Evolutionary conservation across 2,797 vertebrate species (phyloP).

Genomic region (Scleropages formosus): DNA sequence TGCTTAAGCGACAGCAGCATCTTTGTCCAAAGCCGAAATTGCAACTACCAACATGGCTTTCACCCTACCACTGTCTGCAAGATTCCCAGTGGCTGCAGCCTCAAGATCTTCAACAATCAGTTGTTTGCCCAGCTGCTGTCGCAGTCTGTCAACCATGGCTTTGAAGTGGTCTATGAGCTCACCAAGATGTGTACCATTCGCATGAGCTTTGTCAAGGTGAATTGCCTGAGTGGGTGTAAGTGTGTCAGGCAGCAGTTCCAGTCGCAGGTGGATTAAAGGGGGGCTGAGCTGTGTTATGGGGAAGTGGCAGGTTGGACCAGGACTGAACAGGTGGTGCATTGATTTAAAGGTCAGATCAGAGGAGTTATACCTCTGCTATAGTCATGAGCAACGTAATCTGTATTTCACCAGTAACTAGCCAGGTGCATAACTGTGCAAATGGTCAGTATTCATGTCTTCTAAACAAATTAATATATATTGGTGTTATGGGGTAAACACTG

Average conservation of each 20-base stretch:
- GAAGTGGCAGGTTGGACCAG: not conserved
- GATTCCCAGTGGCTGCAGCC: slow-evolving; percentile 97
- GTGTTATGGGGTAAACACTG: not conserved
- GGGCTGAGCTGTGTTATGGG: too few relatives aligned
- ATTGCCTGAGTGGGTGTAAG: not conserved
- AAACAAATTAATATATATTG: not conserved
- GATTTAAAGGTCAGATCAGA: not conserved
- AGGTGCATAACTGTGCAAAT: not conserved
- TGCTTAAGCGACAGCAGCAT: slow-evolving; percentile 98
- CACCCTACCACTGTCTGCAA: slow-evolving; percentile 96
- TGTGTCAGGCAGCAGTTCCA: not conserved
- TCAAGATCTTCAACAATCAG: slow-evolving; percentile 99
- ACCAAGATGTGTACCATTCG: slow-evolving; percentile 99
- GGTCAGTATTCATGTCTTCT: not conserved
- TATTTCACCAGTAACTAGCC: not conserved
- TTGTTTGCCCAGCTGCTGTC: slow-evolving; percentile 94
- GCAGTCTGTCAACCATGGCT: slow-evolving; percentile 94
- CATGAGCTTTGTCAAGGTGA: slow-evolving; percentile 99
- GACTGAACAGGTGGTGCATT: not conserved
- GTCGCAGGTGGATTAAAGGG: too few relatives aligned
- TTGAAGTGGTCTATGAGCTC: slow-evolving; percentile 95
- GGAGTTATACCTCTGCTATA: too few relatives aligned
- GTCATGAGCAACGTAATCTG: too few relatives aligned
- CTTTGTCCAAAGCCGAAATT: slow-evolving; percentile 97
- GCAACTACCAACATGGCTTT: slow-evolving; percentile 97